Evolutionary conservation across 2,113 vertebrate genomes (phyloP), one percentile per base, ranked within the genome.

Genomic region (Cavia aperea): DNA sequence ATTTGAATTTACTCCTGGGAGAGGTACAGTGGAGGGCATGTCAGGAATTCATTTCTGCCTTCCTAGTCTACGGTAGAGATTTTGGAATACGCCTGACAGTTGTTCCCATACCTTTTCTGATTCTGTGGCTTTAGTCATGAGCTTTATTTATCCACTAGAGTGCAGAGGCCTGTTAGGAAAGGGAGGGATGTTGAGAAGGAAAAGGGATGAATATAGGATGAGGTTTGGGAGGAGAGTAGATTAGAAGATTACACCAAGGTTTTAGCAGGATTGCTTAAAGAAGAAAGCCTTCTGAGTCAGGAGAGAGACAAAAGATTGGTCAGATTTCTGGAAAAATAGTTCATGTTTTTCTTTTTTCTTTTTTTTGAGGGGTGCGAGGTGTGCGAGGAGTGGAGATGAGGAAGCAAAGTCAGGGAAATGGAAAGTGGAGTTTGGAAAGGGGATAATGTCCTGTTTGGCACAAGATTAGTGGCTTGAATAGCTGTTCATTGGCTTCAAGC

Each of bases 21-120:
- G 49, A 51, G 49, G 10, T 51, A 51, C 7, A 51, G 10, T 10
- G 10, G 10, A 51, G 49, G 49, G 49, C 10, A 10, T 51, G 49
- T 51, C 49, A 51, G 10, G 49, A 51, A 51, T 4, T 51, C 49
- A 51, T 51, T 51, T 51, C 49, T 51, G 49, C 49, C 49, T 7
- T 6, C 10, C 49, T 51, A 10, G 49, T 51, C 7, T 6, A 51
- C 10, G 49, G 49, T 6, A 51, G 39, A 39, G 39, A 39, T 96
- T 90, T 96, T 36, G 86, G 93, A 95, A 94, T 93, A 85, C 92
- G 95, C 94, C 96, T 82, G 83, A 95, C 94, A 96, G 86, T 78
- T 92, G 95, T 77, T 72, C 33, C 51, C 79, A 60, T 7, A 26
- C 86, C 62, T 88, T 68, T 89, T 73, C 65, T 36, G 81, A 91